Base-by-base conservation (phyloP, 2,797 vertebrate species). In the Enteromius paludinosus region DNA sequence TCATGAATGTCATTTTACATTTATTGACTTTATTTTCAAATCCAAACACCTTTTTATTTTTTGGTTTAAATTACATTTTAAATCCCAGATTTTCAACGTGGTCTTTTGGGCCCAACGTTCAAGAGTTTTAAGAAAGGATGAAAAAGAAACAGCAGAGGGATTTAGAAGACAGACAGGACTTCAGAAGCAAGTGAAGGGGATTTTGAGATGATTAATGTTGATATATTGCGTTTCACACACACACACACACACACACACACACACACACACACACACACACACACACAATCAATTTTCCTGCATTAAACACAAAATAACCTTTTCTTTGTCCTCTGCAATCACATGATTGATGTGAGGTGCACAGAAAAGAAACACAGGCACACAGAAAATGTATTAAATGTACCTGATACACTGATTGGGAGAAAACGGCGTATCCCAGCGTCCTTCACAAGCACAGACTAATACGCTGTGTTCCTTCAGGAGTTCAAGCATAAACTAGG, bases 331-430 rank as follows among this genome's bases (percentile, higher is more conserved):
- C 25, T 43, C 59, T 76, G 25, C 10, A 9, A 20, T 76, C 56
- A 33, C 45, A 28, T 62, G 74, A 76, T 76, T 43, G 9, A 76
- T 62, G 54, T 61, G 74, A 62, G 28, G 74, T 45, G 15, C 11
- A 76, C 52, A 56, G 23, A 54, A 38, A 74, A 35, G 5, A 61
- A 61, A 61, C 56, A 9, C 9, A 11, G 49, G 35, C 18, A 4
- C 45, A 49, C 25, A 30, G 30, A 20, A 43, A 43, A 30, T 25
- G 5, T 33, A 76, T 41, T 18, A 45, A n/a, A 5, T 38, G 8
- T 56, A 30, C 74, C 74, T 20, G 38, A 15, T 41, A 62, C 33
- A 74, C 71, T 38, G 71, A 73, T 15, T 73, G 30, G 3, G 18
- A 38, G 38, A 59, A 71, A 30, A 2, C n/a, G 6, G 35, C 20